Evolutionary conservation across 1,140 invertebrate species (phyloP).

Genomic region (honey bee (Apis mellifera)): Amel_HAv3.1 CM009936.2:4326001-4326500

Average conservation of each 20-base stretch:
- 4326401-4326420: not conserved
- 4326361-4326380: not conserved
- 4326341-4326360: too few species aligned
- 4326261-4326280: not conserved
- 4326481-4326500: not conserved
- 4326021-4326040: not conserved
- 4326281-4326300: not conserved
- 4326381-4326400: not conserved
- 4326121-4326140: not conserved
- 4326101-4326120: not conserved
- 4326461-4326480: not conserved
- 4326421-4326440: not conserved
- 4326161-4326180: not conserved
- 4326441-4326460: not conserved
- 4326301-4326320: not conserved
- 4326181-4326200: not conserved
- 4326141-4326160: not conserved
- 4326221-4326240: not conserved
- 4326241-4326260: not conserved
- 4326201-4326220: not conserved
- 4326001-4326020: constrained; percentile 31
- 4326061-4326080: constrained; percentile 2
- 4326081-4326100: not conserved
- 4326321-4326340: accelerated
- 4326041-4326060: constrained; percentile 20